phyloP scores from a whole-genome alignment of 2,888 invertebrate species.

The Drosophila anomalata region DNA sequence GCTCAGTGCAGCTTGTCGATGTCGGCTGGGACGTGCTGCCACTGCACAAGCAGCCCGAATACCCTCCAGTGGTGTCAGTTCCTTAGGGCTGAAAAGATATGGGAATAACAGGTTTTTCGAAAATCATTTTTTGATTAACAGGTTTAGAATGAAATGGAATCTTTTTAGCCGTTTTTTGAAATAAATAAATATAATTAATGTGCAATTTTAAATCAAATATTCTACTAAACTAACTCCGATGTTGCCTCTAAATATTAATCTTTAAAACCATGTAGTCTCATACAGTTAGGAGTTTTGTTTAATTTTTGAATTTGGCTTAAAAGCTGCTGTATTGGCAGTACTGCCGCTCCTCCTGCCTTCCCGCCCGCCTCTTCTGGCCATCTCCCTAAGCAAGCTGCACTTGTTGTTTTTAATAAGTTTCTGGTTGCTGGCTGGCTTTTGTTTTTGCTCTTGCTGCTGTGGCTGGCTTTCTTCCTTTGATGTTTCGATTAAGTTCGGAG shows the following conservation, averaged over 20 bases:
- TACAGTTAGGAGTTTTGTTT: background rate
- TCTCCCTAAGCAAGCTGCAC: conserved; percentile 61
- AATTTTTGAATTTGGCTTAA: background rate
- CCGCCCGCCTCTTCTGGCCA: background rate
- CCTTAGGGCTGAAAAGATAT: background rate
- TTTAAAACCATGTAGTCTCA: background rate
- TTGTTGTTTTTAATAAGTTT: conserved; percentile 82
- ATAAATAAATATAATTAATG: background rate
- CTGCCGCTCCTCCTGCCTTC: conserved; percentile 2
- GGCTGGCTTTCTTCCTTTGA: conserved; percentile 66
- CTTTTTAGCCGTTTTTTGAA: background rate
- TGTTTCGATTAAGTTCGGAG: conserved; percentile 80
- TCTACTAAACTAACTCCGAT: too few species aligned
- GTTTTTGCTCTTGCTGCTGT: conserved; percentile 26
- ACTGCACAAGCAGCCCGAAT: conserved; percentile 67
- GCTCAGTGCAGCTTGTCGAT: conserved; percentile 71
- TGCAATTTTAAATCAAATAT: background rate
- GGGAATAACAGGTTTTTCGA: background rate
- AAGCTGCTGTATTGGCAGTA: conserved; percentile 4
- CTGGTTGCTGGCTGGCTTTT: conserved; percentile 48
- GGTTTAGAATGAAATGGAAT: background rate
- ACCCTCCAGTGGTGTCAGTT: conserved; percentile 34
- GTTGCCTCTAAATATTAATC: too few species aligned
- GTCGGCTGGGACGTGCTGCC: conserved; percentile 68
- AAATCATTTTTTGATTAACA: background rate